A percentile compares a stretch with the other conserved stretches of the same genome.
Conservation (phyloP, 1,140 invertebrate species). For the Arion vulgaris region DNA sequence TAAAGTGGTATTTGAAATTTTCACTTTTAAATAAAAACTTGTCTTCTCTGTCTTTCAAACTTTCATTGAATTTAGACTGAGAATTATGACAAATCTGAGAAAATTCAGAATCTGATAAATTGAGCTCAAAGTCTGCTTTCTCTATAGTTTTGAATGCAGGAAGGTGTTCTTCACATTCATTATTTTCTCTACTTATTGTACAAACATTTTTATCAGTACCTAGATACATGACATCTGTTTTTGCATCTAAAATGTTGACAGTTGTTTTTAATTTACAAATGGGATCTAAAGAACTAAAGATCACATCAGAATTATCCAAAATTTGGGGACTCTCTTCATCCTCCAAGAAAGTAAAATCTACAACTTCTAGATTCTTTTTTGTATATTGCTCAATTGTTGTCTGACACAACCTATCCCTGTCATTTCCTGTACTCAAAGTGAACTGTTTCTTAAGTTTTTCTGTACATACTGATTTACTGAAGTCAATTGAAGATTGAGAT, state of each 20-base stretch:
- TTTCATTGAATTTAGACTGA: neutral
- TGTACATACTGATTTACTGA: neutral
- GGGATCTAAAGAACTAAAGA: neutral
- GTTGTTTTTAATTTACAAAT: neutral
- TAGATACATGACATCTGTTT: neutral
- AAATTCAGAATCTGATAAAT: neutral
- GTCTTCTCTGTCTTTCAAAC: neutral
- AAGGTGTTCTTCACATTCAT: neutral
- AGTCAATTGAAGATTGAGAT: neutral
- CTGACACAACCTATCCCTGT: neutral
- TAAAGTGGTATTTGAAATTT: neutral
- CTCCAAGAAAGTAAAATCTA: neutral
- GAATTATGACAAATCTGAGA: neutral
- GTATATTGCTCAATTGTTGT: neutral
- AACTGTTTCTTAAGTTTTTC: neutral
- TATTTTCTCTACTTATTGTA: neutral
- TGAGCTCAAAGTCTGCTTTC: constrained; percentile 1
- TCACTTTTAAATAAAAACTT: neutral
- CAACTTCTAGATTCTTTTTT: neutral
- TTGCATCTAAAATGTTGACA: neutral
- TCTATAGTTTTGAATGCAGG: neutral
- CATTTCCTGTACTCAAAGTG: neutral
- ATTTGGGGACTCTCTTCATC: neutral
- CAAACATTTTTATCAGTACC: neutral
- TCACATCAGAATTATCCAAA: neutral